phyloP scores from a whole-genome alignment of 2,113 vertebrate species.

The Lynx canadensis region DNA sequence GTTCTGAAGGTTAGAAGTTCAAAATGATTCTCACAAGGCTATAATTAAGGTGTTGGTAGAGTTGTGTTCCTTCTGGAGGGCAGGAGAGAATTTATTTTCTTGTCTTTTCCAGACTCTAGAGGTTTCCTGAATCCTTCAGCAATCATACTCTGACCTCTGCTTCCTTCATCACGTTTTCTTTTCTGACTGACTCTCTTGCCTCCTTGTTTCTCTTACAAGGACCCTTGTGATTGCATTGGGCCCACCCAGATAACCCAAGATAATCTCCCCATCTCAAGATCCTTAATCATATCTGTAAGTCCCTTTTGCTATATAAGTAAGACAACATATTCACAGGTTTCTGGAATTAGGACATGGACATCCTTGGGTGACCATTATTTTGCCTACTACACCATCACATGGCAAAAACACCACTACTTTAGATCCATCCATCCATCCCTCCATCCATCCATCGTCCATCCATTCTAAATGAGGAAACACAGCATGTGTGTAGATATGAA shows the following conservation, averaged over 20 bases:
- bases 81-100: background rate
- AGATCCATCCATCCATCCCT: background rate
- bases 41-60: background rate
- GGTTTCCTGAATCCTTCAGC: background rate
- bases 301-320: background rate
- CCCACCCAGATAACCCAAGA: background rate
- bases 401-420: background rate
- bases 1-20: background rate
- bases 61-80: background rate
- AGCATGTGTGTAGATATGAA: background rate
- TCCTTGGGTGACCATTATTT: background rate
- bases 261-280: background rate
- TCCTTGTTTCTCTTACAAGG: background rate
- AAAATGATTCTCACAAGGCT: background rate
- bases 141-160: background rate
- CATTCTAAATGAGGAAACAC: background rate
- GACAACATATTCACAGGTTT: background rate
- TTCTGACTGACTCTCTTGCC: background rate
- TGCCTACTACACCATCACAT: background rate
- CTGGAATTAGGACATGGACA: background rate
- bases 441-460: background rate
- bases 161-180: background rate
- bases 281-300: background rate
- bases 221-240: background rate
- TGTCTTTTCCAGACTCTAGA: background rate